phyloP scores from a whole-genome alignment of 2,888 invertebrate genomes.

The Pristionchus fissidentatus region DNA sequence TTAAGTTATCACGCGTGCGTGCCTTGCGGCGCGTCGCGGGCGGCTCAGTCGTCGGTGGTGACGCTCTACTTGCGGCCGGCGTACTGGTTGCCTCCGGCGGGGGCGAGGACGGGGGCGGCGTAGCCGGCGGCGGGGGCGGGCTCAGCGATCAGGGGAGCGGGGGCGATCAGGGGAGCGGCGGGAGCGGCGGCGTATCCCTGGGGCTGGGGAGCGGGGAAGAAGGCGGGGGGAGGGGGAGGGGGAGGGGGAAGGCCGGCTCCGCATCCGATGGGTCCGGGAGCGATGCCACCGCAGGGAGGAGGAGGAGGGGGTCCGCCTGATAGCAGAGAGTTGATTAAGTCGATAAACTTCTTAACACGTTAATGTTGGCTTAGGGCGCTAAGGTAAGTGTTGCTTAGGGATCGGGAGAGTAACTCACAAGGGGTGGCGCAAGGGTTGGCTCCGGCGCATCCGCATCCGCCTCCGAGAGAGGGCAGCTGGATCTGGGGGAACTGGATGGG shows the following conservation, averaged over 20 bases:
- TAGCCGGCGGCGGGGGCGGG: not conserved
- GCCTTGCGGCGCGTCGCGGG: not conserved
- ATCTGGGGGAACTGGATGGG: constrained; percentile 42
- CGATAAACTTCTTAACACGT: not conserved
- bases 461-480: constrained; percentile 32
- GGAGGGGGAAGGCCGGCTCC: constrained; percentile 43
- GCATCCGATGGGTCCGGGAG: constrained; percentile 32
- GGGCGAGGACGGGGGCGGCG: constrained; percentile 21
- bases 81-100: constrained; percentile 44
- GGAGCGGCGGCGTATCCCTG: constrained; percentile 21
- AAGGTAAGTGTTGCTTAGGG: not conserved
- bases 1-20: constrained; percentile 31
- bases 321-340: not conserved
- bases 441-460: constrained; percentile 43
- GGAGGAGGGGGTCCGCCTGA: constrained; percentile 44
- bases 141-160: not conserved
- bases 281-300: constrained; percentile 31
- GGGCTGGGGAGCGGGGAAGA: constrained; percentile 27
- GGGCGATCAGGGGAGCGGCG: constrained; percentile 18
- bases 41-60: not conserved
- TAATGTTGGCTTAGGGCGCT: not conserved
- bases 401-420: not conserved
- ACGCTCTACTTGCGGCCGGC: constrained; percentile 32
- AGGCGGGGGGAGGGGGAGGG: constrained; percentile 31
- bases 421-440: constrained; percentile 35